Percentiles rank a stretch among this genome's conserved stretches.
Conservation (phyloP, 2,888 invertebrate genomes). For the Epiblema foenella region DNA sequence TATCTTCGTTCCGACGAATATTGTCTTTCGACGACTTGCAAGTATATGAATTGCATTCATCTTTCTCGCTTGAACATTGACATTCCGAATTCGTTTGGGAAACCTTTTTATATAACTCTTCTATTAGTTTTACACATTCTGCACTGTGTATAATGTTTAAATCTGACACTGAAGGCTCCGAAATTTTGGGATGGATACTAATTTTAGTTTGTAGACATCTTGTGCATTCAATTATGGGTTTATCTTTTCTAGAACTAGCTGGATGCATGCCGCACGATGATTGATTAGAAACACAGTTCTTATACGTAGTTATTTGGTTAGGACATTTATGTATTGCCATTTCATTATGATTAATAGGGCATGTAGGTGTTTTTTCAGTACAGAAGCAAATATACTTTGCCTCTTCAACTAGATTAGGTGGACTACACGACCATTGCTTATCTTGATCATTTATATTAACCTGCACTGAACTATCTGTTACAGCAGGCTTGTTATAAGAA, state of each 20-base stretch:
- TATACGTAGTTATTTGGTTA: conserved; percentile 52
- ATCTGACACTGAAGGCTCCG: conserved; percentile 72
- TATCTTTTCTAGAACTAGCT: conserved; percentile 27
- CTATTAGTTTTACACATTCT: conserved; percentile 62
- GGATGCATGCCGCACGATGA: not conserved
- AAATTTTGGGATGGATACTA: conserved; percentile 73
- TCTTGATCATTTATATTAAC: conserved; percentile 59
- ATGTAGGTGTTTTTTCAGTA: conserved; percentile 53
- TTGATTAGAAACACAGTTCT: conserved; percentile 21
- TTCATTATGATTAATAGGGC: conserved; percentile 60
- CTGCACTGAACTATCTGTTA: conserved; percentile 71
- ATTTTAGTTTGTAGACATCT: conserved; percentile 77
- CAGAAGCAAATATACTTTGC: conserved; percentile 72
- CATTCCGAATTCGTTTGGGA: conserved; percentile 47
- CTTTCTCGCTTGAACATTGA: conserved; percentile 32
- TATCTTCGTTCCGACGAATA: conserved; percentile 32
- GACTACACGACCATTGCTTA: conserved; percentile 40
- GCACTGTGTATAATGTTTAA: conserved; percentile 64
- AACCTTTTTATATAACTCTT: conserved; percentile 58
- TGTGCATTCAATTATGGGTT: conserved; percentile 61
- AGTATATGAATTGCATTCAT: conserved; percentile 25
- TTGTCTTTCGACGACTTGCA: conserved; percentile 38
- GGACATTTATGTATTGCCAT: conserved; percentile 70
- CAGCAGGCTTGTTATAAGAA: conserved; percentile 57
- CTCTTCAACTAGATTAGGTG: conserved; percentile 51